Base-by-base conservation (phyloP, 30 jellyfish, hydroid and myxozoan genomes). In the Clytia hemisphaerica region DNA sequence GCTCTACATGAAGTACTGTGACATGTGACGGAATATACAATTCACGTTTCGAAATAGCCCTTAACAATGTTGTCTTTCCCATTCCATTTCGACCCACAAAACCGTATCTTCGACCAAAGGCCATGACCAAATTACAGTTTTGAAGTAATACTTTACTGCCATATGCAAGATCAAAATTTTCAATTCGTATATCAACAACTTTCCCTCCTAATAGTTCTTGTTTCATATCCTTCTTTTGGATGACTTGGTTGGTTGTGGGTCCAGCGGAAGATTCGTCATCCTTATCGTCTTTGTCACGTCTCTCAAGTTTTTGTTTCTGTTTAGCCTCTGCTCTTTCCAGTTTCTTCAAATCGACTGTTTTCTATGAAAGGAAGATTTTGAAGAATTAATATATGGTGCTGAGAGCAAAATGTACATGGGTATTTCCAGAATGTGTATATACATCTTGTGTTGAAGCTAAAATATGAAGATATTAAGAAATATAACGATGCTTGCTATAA, bases 31-130 rank as follows among this genome's bases (percentile, higher is more conserved):
- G 98, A 29, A 90, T 70, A 76, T 69, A 81, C 69, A 90, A 62
- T 28, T 82, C 95, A 16, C 92, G 87, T 61, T 80, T 70, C 0
- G 95, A 88, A 4, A 90, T 75, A 9, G 98, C 95, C 24, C 93
- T 83, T 4, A 90, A 73, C 53, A 90, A 67, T 0, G 98, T 90
- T 1, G 98, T 90, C 37, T 90, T 90, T 24, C 98, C 98, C 45
- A 80, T 67, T 22, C 98, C 98, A 70, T 90, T 90, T 48, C 98
- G 73, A 10, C 98, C 98, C 2, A 90, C 95, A 25, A 90, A 71
- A 16, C 98, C 98, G 72, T 90, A 90, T 37, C 95, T 62, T 28
- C 95, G 59, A 40, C 98, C 98, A 77, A 62, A 77, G 26, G 95
- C 94, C 83, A 90, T 50, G 3, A 82, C 61, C 16, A 90, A 48